phyloP scores from a whole-genome alignment of 2,113 vertebrate genomes.

The Saccopteryx leptura region DNA sequence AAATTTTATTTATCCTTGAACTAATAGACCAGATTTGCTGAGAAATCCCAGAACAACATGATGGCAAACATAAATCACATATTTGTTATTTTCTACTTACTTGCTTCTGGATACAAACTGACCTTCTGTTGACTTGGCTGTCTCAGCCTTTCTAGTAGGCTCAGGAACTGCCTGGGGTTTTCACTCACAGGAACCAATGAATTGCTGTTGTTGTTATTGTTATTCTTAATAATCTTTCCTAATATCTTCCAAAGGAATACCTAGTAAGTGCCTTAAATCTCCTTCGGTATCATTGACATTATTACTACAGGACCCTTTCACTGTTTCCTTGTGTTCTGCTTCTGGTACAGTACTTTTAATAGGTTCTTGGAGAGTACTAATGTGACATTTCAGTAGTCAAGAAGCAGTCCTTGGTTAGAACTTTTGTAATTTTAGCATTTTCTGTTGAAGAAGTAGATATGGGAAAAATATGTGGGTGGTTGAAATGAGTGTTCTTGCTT shows the following conservation, averaged over 20 bases:
- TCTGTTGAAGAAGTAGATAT: not conserved
- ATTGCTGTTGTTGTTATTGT: not conserved
- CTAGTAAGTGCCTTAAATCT: not conserved
- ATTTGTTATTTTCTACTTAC: not conserved
- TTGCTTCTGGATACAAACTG: conserved; percentile 52
- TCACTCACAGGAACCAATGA: not conserved
- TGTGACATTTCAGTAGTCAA: not conserved
- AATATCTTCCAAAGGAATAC: conserved; percentile 16
- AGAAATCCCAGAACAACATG: not conserved
- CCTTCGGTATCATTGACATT: not conserved
- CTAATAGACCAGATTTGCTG: not conserved
- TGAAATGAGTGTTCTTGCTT: not conserved
- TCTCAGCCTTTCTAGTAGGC: conserved; percentile 1
- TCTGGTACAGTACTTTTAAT: not conserved
- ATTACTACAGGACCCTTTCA: not conserved
- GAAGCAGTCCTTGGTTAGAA: not conserved
- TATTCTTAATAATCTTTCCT: conserved; percentile 53
- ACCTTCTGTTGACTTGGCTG: not conserved
- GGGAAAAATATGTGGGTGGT: not conserved
- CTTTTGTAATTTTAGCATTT: not conserved
- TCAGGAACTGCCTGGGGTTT: not conserved
- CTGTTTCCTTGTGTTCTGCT: not conserved
- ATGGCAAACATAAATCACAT: conserved; percentile 4
- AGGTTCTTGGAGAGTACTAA: not conserved
- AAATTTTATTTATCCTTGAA: conserved; percentile 31